Percentiles rank a stretch among this genome's conserved stretches.
phyloP scores from a whole-genome alignment of 64 coral and sea anemone species.

The Exaiptasia diaphana region DNA sequence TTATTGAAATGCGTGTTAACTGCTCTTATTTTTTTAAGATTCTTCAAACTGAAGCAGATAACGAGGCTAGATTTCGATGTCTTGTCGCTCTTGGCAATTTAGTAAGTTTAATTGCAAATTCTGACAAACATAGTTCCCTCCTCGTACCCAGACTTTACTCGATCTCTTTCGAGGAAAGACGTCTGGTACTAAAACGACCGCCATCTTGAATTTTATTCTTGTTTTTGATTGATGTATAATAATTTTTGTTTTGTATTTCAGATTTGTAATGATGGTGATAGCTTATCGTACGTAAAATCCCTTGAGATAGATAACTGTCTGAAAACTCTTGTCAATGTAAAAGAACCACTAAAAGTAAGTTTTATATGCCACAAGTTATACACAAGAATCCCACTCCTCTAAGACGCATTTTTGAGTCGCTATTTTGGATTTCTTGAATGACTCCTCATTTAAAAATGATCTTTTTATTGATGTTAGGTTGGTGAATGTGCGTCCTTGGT shows the following conservation, averaged over 20 bases:
- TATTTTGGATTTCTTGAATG: too few species aligned
- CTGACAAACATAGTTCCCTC: neutral
- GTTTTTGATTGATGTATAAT: neutral
- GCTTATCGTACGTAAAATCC: constrained; percentile 29
- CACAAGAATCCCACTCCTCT: too few species aligned
- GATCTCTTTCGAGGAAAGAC: neutral
- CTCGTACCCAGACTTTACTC: too few species aligned
- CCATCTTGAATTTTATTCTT: too few species aligned
- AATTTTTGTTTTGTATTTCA: neutral
- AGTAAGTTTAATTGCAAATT: constrained; percentile 11
- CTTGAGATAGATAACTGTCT: constrained; percentile 41
- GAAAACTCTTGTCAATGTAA: neutral
- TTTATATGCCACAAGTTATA: neutral
- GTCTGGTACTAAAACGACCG: neutral
- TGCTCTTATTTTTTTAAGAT: constrained; percentile 13
- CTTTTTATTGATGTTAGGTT: too few species aligned
- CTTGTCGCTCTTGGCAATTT: constrained; percentile 60
- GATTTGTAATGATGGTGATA: constrained; percentile 44
- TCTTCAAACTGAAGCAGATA: constrained; percentile 47
- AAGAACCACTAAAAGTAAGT: constrained; percentile 54
- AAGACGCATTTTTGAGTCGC: too few species aligned
- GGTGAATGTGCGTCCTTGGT: too few species aligned
- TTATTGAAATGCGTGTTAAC: neutral
- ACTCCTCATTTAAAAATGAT: too few species aligned
- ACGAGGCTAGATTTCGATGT: constrained; percentile 58